Base-by-base conservation (phyloP, 2,888 invertebrate genomes). In the Caenorhabditis drosophilae region DNA sequence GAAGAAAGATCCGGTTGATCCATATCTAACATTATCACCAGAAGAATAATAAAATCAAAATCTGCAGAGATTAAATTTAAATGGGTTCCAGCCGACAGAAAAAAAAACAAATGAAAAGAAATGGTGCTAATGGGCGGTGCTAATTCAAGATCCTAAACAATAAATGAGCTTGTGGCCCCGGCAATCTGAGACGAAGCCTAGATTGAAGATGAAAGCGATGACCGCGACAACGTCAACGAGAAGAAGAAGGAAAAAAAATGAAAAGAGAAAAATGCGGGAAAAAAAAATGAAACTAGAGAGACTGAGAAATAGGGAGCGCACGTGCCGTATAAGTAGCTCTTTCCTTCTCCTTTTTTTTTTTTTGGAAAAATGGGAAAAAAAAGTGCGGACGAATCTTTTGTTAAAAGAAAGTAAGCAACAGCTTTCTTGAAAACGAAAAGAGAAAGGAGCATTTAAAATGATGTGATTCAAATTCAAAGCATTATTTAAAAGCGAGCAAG, bases 121-220 rank as follows among this genome's bases (percentile, higher is more conserved):
- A 31, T 31, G 7, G 6, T 31, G 31, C 12, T 9, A 56, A 48
- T 48, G 56, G 61, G 62, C 56, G 56, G 56, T 40, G 62, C 52
- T 22, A 54, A 23, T 27, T 44, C 15, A 11, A 40, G 22, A 40
- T 38, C 31, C 35, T 49, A 54, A 54, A 60, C 60, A 60, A 60
- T 60, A 54, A 54, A 40, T 22, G 35, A 26, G 35, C 40, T 26
- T 35, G 44, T 27, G 47, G 47, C 52, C 47, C 38, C 18, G 34
- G 60, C 60, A 54, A 60, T 60, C 54, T 60, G 53, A 60, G 54
- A 54, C 53, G 60, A 48, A 45, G 60, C 60, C 59, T 44, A 60
- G 54, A 60, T 60, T 60, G 54, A 34, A 34, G 44, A 54, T 47
- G 49, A 59, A 38, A 48, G 44, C 52, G 48, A 55, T 35, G 41